Conservation (phyloP, 2,888 invertebrate genomes). For the Cetonia aurata region DNA sequence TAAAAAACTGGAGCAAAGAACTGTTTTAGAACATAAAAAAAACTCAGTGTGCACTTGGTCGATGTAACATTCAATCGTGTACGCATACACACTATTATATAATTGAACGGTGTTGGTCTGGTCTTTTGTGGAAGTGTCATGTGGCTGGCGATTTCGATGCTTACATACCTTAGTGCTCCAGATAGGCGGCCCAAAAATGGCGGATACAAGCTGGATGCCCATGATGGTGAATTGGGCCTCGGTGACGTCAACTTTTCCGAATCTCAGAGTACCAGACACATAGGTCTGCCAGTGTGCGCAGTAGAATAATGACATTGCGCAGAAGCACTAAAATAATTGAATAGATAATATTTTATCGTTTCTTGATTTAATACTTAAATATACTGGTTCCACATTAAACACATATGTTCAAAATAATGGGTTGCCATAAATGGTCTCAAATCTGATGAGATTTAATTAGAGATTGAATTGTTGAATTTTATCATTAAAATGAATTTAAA, state of each 20-base stretch:
- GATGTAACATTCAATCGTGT: constrained; percentile 26
- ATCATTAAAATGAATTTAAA: no score
- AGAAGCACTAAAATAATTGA: constrained; percentile 81
- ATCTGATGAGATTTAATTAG: no score
- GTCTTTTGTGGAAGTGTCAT: neutral
- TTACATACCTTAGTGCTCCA: constrained; percentile 83
- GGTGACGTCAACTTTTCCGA: constrained; percentile 96
- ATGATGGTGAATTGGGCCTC: constrained; percentile 98
- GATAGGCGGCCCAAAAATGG: constrained; percentile 86
- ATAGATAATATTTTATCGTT: constrained; percentile 41
- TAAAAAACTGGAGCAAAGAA: constrained; percentile 65
- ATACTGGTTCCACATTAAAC: no score
- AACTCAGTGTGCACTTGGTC: constrained; percentile 14
- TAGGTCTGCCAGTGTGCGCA: constrained; percentile 99
- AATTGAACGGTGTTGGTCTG: no score
- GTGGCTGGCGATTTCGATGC: no score
- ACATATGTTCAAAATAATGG: no score
- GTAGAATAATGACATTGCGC: constrained; percentile 96
- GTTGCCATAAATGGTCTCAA: no score
- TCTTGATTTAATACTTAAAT: no score
- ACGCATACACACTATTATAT: constrained; percentile 24
- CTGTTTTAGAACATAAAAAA: constrained; percentile 42
- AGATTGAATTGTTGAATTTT: no score
- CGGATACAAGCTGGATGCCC: constrained; percentile 86
- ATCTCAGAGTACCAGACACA: constrained; percentile 92